Conservation (phyloP, 2,797 vertebrate genomes). For the Spinus olivaceus region DNA sequence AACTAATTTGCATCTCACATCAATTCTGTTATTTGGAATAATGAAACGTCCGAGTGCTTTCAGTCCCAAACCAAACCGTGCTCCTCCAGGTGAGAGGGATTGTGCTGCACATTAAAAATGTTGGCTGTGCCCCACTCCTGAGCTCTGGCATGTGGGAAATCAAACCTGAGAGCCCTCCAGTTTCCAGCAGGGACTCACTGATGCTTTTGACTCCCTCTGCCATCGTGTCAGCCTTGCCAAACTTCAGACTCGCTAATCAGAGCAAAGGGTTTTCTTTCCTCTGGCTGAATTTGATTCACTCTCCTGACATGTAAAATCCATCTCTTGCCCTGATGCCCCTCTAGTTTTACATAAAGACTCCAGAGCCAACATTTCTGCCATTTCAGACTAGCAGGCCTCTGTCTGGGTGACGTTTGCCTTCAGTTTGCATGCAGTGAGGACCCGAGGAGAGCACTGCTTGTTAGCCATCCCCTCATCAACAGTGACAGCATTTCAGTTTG, state of each 20-base stretch:
- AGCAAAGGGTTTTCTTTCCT: not conserved
- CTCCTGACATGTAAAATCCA: not conserved
- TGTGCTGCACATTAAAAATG: rapidly evolving
- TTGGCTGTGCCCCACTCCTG: not conserved
- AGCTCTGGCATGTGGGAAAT: not conserved
- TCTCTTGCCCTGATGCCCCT: not conserved
- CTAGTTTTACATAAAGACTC: not conserved
- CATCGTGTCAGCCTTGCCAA: not conserved
- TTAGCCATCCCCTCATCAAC: not conserved
- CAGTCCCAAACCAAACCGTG: not conserved
- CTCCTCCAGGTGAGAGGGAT: not conserved
- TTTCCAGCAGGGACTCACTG: not conserved
- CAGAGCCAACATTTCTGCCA: not conserved
- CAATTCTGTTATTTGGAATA: not conserved
- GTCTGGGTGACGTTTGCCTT: not conserved
- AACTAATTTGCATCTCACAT: not conserved
- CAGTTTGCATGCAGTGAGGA: not conserved
- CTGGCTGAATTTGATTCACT: not conserved
- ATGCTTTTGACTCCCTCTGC: not conserved
- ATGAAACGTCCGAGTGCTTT: not conserved
- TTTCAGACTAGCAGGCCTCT: not conserved
- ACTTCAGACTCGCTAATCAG: not conserved
- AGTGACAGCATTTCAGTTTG: not conserved
- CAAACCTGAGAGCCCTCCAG: not conserved
- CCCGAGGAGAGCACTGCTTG: not conserved